Evolutionary conservation across 2,113 vertebrate genomes (phyloP), one percentile per base, ranked within the genome.

Genomic region (Ammodytes marinus): DNA sequence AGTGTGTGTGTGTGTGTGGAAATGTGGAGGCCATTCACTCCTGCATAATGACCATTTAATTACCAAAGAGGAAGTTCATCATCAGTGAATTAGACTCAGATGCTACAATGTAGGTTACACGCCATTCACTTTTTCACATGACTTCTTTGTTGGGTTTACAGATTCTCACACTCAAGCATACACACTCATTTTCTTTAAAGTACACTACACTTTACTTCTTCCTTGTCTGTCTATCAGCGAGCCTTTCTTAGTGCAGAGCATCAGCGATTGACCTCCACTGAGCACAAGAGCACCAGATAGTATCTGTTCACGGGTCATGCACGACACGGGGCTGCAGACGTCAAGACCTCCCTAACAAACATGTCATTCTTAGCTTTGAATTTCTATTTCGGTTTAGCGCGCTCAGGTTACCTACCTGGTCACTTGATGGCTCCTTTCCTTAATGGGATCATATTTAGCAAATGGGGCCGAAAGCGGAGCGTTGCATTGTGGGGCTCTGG

Each of bases 371-470:
- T 10, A 66, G 72, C 69, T 79, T 75, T 74, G 77, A 85, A 57
- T 77, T 87, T 77, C 78, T 90, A 91, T 89, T 93, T 92, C 61
- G 5, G 27, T 27, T 27, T 69, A 2, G 15, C 63, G 1, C 3
- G 42, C 85, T 92, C 86, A 69, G 77, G 83, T 91, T 88, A 76
- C 88, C 61, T 85, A 86, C 88, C 87, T 88, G 81, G 14, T 74
- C 65, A 3, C 77, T 70, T 61, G 66, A 73, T 10, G 84, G 63
- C 84, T 75, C 64, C 83, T 82, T 85, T 88, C 77, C 85, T 80
- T 83, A 79, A 73, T 67, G 49, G 54, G 75, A 53, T 88, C 89
- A 69, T 81, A 80, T 94, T 93, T 90, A 87, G 89, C 86, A 83
- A 27, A 27, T 1, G 27, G 27, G 27, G 27, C 27, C 27, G 27